A percentile compares a stretch with the other conserved stretches of the same genome.
phyloP scores from a whole-genome alignment of 2,888 invertebrate species.

The Pediacus dermestoides region DNA sequence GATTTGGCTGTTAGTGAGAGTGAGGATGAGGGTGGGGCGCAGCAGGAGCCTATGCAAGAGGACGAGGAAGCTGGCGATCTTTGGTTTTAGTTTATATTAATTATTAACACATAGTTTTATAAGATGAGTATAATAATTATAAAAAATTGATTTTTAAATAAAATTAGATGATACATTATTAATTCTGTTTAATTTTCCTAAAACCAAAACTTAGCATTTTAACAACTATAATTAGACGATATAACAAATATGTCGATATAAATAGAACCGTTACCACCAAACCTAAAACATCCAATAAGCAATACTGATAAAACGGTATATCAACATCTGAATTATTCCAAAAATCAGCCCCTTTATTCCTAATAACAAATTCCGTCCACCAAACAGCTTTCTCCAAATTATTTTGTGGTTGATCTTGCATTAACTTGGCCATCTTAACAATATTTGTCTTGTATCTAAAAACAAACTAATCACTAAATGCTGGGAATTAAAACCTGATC shows the following conservation, averaged over 20 bases:
- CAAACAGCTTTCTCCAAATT: constrained; percentile 35
- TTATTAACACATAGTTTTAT: background rate
- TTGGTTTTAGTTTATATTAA: constrained; percentile 64
- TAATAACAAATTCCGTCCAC: constrained; percentile 39
- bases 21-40: constrained; percentile 57
- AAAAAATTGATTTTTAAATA: no score
- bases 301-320: background rate
- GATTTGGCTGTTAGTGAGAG: constrained; percentile 77
- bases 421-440: constrained; percentile 22
- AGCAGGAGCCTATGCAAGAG: constrained; percentile 33
- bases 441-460: constrained; percentile 33
- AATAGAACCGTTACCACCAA: no score
- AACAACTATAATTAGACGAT: no score
- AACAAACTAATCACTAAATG: constrained; percentile 15
- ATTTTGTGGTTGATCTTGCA: constrained; percentile 33
- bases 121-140: no score
- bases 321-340: constrained; percentile 12
- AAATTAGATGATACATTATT: no score
- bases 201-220: no score
- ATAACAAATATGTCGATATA: no score
- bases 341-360: constrained; percentile 32
- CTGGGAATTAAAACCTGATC: no score
- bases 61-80: constrained; percentile 56
- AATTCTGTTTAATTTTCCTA: no score
- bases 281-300: constrained; percentile 5